Base-by-base conservation (phyloP, 2,113 vertebrate species). In the Tympanuchus pallidicinctus region DNA sequence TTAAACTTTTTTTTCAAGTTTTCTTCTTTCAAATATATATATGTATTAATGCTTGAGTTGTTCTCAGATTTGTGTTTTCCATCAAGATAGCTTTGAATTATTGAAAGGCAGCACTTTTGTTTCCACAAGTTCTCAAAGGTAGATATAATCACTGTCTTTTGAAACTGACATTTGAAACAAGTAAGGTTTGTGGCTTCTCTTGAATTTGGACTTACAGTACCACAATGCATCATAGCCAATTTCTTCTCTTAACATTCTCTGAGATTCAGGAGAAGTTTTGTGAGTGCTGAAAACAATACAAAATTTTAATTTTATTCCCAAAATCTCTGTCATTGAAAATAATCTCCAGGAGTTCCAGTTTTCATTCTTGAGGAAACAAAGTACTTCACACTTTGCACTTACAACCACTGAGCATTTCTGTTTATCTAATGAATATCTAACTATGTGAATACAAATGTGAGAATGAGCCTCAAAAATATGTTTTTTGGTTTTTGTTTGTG, bases 11-110 rank as follows among this genome's bases (percentile, higher is more conserved):
- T 95, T 96, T 86, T 73, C 38, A 66, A 93, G 45, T 85, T 95
- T 96, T 88, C 89, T 86, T 94, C 50, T 93, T 93, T 97, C 50
- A 89, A 83, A 56, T 77, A 78, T 56, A 88, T 77, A 91, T 81
- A 43, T 79, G 40, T 18, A 22, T 47, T 69, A 32, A 50, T 78
- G 11, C 78, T 70, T 73, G 61, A 92, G 42, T 38, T 86, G 13
- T 56, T 88, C 74, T 83, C 71, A 95, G 86, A 81, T 86, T 60
- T 86, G 12, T 60, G 30, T 90, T 96, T 96, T 94, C 73, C 60
- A 92, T 63, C 8, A 11, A 54, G 88, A 30, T 52, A 90, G 38
- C 64, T 36, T 78, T 36, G 92, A 64, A 82, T 54, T 61, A 85
- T 28, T 73, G 70, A 82, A 89, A 94, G 56, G 27, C 93, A 64